A percentile compares a stretch with the other conserved stretches of the same genome.
These are phyloP conservation scores for Cephus pulcher DNA, from an alignment of 2,888 invertebrate species.

Conservation along the genomic window DNA sequence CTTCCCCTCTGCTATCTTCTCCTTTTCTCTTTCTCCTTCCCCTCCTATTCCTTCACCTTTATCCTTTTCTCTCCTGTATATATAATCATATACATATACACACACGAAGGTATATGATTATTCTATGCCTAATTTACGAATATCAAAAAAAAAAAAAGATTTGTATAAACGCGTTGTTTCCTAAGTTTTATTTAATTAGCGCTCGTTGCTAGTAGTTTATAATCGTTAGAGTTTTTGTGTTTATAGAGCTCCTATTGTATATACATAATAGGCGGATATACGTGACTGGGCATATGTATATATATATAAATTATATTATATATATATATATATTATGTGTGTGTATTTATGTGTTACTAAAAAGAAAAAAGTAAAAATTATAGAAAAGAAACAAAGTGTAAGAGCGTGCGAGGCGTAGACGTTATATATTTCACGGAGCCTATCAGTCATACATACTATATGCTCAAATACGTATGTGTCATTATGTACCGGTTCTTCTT, in stretches of 20 bases:
- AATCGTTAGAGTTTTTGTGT: slow-evolving; percentile 31
- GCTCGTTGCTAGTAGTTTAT: slow-evolving; percentile 51
- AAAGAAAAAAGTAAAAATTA: neutral
- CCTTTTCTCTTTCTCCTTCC: neutral
- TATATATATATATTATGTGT: slow-evolving; percentile 49
- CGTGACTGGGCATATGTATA: slow-evolving; percentile 5
- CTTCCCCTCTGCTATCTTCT: neutral
- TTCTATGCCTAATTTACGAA: slow-evolving; percentile 40
- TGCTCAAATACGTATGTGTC: slow-evolving; percentile 9
- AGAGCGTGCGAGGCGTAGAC: neutral
- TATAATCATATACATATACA: slow-evolving; percentile 18
- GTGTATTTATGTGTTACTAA: slow-evolving; percentile 13
- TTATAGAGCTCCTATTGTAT: slow-evolving; percentile 30
- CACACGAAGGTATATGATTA: slow-evolving; percentile 38
- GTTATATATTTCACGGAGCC: neutral
- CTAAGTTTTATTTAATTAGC: slow-evolving; percentile 52
- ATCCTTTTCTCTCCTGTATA: neutral
- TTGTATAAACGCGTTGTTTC: slow-evolving; percentile 53
- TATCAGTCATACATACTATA: slow-evolving; percentile 4
- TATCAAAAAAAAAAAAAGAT: slow-evolving; percentile 38
- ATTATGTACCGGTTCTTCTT: neutral
- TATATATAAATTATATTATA: slow-evolving; percentile 26
- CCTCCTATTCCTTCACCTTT: neutral
- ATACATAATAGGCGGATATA: slow-evolving; percentile 33
- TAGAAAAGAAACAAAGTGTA: neutral